These are phyloP conservation scores for Coracopsis vasa DNA, from an alignment of 2,113 vertebrate genomes.

Conservation along the genomic window DNA sequence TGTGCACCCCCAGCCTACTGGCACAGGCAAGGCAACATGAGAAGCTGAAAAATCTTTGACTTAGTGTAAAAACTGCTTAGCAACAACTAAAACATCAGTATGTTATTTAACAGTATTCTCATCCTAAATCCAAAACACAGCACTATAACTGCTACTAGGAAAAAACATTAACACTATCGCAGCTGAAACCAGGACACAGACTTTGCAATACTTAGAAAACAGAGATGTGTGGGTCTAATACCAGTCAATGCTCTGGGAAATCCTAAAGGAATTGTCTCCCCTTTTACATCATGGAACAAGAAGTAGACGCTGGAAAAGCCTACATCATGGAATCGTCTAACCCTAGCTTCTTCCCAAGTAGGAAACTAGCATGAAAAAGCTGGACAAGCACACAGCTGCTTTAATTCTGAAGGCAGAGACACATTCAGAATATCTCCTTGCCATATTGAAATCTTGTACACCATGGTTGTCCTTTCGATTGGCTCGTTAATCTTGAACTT, in stretches of 20 bases:
- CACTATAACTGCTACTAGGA: not conserved
- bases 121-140: not conserved
- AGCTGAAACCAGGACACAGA: not conserved
- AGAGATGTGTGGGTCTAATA: not conserved
- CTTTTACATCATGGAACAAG: not conserved
- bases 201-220: not conserved
- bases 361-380: not conserved
- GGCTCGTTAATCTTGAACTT: not conserved
- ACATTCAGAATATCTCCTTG: not conserved
- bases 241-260: not conserved
- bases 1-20: not conserved
- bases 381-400: not conserved
- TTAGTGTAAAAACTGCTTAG: not conserved
- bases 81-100: not conserved
- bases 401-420: not conserved
- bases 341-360: not conserved
- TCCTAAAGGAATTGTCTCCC: not conserved
- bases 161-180: not conserved
- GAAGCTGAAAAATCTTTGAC: not conserved
- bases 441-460: not conserved
- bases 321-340: not conserved
- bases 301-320: not conserved
- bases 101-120: not conserved
- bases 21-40: not conserved
- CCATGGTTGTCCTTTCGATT: not conserved